These are phyloP conservation scores for Diachrysia chrysitis DNA, from an alignment of 2,888 invertebrate species.

Conservation along the genomic window DNA sequence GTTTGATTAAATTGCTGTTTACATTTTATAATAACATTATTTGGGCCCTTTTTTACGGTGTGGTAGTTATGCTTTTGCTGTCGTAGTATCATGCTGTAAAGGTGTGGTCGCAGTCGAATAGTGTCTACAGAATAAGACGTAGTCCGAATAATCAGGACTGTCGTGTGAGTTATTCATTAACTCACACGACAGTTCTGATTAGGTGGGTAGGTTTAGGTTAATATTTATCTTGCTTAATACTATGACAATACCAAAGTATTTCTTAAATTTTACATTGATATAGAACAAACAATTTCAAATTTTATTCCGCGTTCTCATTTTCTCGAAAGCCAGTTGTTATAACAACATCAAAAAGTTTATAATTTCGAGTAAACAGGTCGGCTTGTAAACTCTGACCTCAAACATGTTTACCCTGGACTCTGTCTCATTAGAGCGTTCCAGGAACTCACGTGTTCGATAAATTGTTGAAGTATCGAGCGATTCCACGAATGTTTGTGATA, in stretches of 20 bases:
- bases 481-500: neutral
- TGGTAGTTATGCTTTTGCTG: too few species aligned
- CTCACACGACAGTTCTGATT: too few species aligned
- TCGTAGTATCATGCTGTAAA: too few species aligned
- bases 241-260: too few species aligned
- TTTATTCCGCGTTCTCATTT: constrained; percentile 1
- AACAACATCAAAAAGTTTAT: constrained; percentile 16
- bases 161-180: too few species aligned
- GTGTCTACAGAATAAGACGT: too few species aligned
- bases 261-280: neutral
- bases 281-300: constrained; percentile 12
- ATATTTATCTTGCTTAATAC: too few species aligned
- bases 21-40: too few species aligned
- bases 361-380: constrained; percentile 18
- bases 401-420: constrained; percentile 19
- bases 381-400: constrained; percentile 24
- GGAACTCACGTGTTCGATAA: constrained; percentile 12
- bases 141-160: too few species aligned
- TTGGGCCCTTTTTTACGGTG: too few species aligned
- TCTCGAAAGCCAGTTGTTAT: constrained; percentile 7
- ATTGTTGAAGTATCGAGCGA: neutral
- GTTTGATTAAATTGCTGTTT: constrained; percentile 28
- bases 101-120: too few species aligned
- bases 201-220: too few species aligned
- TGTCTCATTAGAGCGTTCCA: constrained; percentile 27